Conservation (phyloP, 2,888 invertebrate genomes). For the Tortricodes alternella region DNA sequence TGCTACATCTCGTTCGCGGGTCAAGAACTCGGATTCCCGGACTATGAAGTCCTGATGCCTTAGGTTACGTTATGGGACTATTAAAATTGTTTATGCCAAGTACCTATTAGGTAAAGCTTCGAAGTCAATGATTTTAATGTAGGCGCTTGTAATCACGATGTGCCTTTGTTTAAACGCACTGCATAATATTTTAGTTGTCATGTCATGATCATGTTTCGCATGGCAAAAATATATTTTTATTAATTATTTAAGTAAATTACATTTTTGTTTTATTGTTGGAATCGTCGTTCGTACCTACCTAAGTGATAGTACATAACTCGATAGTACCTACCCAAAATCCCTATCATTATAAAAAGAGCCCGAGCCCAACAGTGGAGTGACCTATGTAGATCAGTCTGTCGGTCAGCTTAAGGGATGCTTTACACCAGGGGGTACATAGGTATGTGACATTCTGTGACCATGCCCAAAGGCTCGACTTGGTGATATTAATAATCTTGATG, state of each 20-base stretch:
- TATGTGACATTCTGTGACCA: no score
- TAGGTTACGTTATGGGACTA: slow-evolving; percentile 43
- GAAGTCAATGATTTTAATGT: slow-evolving; percentile 17
- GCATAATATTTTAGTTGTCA: slow-evolving; percentile 41
- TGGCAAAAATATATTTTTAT: slow-evolving; percentile 41
- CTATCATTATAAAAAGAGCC: no score
- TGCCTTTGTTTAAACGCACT: slow-evolving; percentile 45
- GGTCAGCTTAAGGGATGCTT: no score
- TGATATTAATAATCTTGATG: no score
- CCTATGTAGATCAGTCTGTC: no score
- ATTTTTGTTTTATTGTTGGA: neutral
- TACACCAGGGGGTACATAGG: no score
- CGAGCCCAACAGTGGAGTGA: no score
- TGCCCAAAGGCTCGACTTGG: no score
- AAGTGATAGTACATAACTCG: no score
- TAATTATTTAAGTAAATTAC: slow-evolving; percentile 42
- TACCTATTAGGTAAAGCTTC: slow-evolving; percentile 4
- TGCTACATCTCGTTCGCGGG: slow-evolving; percentile 93
- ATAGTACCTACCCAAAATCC: no score
- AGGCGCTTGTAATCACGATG: slow-evolving; percentile 39
- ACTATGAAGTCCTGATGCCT: slow-evolving; percentile 89
- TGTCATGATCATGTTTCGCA: slow-evolving; percentile 35
- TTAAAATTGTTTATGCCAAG: slow-evolving; percentile 34
- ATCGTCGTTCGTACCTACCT: no score
- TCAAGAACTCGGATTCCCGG: slow-evolving; percentile 89